Percentiles rank a stretch among this genome's conserved stretches.
phyloP scores from a whole-genome alignment of 2,113 vertebrate genomes.

The Pseudorhombus dupliciocellatus region DNA sequence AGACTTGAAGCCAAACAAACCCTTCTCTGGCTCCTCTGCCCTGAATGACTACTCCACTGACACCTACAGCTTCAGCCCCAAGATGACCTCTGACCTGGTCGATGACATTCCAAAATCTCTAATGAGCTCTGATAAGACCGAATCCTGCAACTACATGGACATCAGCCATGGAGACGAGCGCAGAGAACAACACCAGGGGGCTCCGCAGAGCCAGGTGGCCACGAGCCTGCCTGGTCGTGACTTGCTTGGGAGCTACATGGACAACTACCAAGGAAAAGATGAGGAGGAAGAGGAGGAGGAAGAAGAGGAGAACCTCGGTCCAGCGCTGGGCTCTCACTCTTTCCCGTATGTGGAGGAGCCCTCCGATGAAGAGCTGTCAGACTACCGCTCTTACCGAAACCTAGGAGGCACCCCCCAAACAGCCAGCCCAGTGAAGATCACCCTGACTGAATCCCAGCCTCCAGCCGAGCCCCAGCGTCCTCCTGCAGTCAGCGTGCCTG shows the following conservation, averaged over 20 bases:
- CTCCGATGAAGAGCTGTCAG: conserved; percentile 82
- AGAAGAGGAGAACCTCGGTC: conserved; percentile 72
- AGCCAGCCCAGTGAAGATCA: conserved; percentile 88
- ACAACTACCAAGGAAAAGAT: conserved; percentile 69
- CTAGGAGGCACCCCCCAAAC: conserved; percentile 78
- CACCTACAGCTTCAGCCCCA: conserved; percentile 87
- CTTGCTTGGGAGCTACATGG: conserved; percentile 68
- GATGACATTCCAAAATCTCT: conserved; percentile 86
- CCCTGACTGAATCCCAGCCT: conserved; percentile 83
- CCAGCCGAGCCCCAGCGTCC: conserved; percentile 43
- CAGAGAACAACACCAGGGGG: conserved; percentile 50
- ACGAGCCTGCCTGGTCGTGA: conserved; percentile 72
- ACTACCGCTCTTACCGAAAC: conserved; percentile 81
- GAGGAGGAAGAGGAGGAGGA: conserved; percentile 66
- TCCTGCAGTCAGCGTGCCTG: conserved; percentile 62
- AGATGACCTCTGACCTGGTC: conserved; percentile 84
- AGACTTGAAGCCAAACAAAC: conserved; percentile 76
- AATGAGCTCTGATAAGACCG: conserved; percentile 86
- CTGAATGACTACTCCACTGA: conserved; percentile 83
- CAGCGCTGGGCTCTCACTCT: conserved; percentile 78
- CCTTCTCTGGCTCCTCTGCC: conserved; percentile 66
- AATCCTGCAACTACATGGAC: conserved; percentile 96
- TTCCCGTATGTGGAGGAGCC: conserved; percentile 86
- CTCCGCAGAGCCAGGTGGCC: conserved; percentile 69
- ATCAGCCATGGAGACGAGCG: conserved; percentile 88